Evolutionary conservation across 2,888 invertebrate species (phyloP), one percentile per base, ranked within the genome.

Genomic region (Camptogramma bilineatum): DNA sequence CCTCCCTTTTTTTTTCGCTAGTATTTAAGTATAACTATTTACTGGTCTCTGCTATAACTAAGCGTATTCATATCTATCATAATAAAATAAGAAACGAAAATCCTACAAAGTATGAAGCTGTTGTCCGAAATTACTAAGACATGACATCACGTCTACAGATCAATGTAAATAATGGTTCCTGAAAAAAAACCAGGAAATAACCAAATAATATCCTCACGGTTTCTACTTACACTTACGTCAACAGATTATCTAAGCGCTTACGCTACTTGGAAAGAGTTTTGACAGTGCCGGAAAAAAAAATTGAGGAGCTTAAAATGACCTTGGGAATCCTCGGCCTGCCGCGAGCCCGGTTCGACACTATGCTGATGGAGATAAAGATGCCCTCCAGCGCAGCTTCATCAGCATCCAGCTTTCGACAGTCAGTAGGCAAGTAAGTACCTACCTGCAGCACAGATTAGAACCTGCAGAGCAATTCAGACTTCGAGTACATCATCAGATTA

Each of bases 291-390:
- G 95, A 95, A 78, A 87, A 88, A 52, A 61, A 80, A 17, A 79
- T 95, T 13, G 60, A 75, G n/a, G 70, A 83, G 19, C 59, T 86
- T 24, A 83, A 85, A 1, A 82, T 95, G 31, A 85, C 88, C 55
- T 74, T 94, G n/a, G 95, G 95, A 1, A 92, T 95, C 62, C 77
- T 95, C 34, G 95, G 95, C 2, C 77, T 93, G 44, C 85, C 84
- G 0, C 85, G 94, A 54, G 73, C 80, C 18, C 83, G 90, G 48
- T 94, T 94, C 64, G 94, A 95, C 76, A 81, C 90, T 2, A 88
- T 94, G 84, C 78, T 95, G 46, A 78, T 70, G 19, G 78, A 79
- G 69, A 70, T 83, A 28, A 74, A 69, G 16, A 44, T 52, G 8
- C 42, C 52, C 2, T 10, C 18, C 18, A 66, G 66, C 10, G 63